Percentiles rank a stretch among this genome's conserved stretches.
Evolutionary conservation across 1,140 invertebrate species (phyloP).

Genomic region (Euwallacea similis): DNA sequence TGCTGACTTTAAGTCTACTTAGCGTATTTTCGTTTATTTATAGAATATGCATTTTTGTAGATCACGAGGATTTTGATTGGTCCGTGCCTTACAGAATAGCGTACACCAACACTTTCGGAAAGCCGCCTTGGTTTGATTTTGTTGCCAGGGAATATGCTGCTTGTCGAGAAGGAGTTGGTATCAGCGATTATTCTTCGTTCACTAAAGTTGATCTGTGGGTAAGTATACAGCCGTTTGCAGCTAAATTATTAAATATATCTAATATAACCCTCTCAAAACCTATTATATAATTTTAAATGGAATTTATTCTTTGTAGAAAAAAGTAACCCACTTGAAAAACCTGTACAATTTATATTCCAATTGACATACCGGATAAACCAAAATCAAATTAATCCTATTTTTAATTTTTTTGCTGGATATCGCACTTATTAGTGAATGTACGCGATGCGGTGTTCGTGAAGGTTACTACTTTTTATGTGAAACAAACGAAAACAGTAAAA

Average conservation of each 20-base stretch:
- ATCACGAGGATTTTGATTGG: slow-evolving; percentile 50
- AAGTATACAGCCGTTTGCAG: slow-evolving; percentile 44
- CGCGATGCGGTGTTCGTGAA: no score
- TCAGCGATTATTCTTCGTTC: slow-evolving; percentile 98
- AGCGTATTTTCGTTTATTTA: background rate
- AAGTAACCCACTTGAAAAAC: no score
- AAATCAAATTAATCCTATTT: background rate
- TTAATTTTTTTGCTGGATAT: no score
- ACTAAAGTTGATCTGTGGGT: slow-evolving; percentile 96
- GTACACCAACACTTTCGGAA: slow-evolving; percentile 77
- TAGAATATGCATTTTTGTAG: slow-evolving; percentile 30
- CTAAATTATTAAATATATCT: background rate
- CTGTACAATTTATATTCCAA: no score
- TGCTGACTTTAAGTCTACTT: background rate
- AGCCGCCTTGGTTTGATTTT: slow-evolving; percentile 92
- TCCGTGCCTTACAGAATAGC: slow-evolving; percentile 66
- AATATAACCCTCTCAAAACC: no score
- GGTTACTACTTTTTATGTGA: background rate
- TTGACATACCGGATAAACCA: background rate
- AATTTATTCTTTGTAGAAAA: no score
- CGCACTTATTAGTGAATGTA: no score
- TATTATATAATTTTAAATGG: no score
- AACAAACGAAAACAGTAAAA: background rate
- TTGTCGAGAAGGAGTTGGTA: slow-evolving; percentile 88
- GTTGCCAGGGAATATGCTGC: slow-evolving; percentile 90